phyloP scores from a whole-genome alignment of 2,113 vertebrate genomes.

The Elanoides forficatus region DNA sequence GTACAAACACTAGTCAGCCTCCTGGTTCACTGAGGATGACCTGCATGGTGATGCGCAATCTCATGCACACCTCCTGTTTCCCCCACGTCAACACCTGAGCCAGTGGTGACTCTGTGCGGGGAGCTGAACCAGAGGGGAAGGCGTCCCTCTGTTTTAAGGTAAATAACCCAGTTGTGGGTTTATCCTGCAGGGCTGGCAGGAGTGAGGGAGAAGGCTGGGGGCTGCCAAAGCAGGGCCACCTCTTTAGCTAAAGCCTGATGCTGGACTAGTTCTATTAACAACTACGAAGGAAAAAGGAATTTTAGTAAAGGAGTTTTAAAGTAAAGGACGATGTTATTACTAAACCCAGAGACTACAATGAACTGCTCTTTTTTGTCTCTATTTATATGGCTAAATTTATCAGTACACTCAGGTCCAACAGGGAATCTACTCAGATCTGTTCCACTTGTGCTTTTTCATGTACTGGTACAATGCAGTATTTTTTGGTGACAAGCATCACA shows the following conservation, averaged over 20 bases:
- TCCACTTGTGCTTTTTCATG: neutral
- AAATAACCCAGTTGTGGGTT: neutral
- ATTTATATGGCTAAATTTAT: neutral
- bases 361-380: neutral
- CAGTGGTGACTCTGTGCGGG: fast-evolving
- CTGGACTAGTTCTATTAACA: neutral
- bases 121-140: neutral
- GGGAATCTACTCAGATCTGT: neutral
- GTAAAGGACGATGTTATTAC: neutral
- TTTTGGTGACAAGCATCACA: neutral
- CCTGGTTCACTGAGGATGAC: neutral
- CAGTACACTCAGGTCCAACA: neutral
- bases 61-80: neutral
- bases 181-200: neutral
- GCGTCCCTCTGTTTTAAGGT: neutral
- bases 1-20: neutral
- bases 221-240: neutral
- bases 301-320: neutral
- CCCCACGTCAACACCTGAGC: neutral
- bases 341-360: neutral
- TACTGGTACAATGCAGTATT: neutral
- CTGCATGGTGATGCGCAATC: fast-evolving
- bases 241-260: neutral
- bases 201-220: neutral
- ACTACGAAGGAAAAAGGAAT: neutral